Percentiles rank a stretch among this genome's conserved stretches.
Conservation (phyloP, 2,888 invertebrate genomes). For the Euproctis similis region DNA sequence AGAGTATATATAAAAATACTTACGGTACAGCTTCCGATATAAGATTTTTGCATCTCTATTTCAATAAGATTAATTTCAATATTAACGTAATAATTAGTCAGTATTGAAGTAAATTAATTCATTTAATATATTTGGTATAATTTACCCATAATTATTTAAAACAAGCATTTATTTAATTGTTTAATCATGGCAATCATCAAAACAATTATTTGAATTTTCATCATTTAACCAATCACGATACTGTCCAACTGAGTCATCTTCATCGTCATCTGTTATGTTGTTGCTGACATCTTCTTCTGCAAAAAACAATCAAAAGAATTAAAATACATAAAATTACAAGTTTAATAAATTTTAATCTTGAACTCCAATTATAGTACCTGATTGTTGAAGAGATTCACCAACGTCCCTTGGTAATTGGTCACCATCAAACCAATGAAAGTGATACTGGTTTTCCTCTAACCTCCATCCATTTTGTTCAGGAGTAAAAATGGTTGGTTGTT, state of each 20-base stretch:
- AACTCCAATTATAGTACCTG: slow-evolving; percentile 1
- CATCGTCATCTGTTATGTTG: neutral
- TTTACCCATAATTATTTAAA: too few relatives aligned
- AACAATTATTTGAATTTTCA: too few relatives aligned
- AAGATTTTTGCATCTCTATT: slow-evolving; percentile 1
- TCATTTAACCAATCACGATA: neutral
- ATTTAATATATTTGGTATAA: too few relatives aligned
- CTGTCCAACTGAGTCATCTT: neutral
- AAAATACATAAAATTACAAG: slow-evolving; percentile 1
- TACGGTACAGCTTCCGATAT: neutral
- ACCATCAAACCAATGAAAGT: slow-evolving; percentile 21
- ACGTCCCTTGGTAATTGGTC: slow-evolving; percentile 13
- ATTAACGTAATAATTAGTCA: slow-evolving; percentile 1
- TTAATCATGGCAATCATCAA: too few relatives aligned
- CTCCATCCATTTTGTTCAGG: slow-evolving; percentile 22
- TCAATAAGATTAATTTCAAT: neutral
- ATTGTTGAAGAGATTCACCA: too few relatives aligned
- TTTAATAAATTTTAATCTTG: slow-evolving; percentile 1
- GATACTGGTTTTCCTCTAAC: slow-evolving; percentile 16
- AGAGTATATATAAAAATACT: neutral
- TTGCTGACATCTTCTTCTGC: slow-evolving; percentile 4
- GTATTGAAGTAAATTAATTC: neutral
- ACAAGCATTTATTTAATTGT: neutral
- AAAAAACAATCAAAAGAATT: slow-evolving; percentile 1
- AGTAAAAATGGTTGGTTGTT: slow-evolving; percentile 11